A percentile compares a stretch with the other conserved stretches of the same genome.
These are phyloP conservation scores for Pachycephus smyrnensis DNA, from an alignment of 2,888 invertebrate genomes.

Conservation along the genomic window DNA sequence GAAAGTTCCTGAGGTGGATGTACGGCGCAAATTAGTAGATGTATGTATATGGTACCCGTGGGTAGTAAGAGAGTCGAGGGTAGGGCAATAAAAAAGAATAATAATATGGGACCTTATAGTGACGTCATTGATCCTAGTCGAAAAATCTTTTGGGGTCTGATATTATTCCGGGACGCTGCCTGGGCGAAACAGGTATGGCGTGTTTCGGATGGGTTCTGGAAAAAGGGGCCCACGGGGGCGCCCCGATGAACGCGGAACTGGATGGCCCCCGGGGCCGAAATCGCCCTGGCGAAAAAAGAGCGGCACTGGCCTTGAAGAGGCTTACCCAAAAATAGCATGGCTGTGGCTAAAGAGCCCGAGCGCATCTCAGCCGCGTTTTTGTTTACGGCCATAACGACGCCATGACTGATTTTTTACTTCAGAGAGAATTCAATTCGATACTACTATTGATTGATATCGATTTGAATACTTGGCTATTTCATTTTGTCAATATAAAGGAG, in stretches of 20 bases:
- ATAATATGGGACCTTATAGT: neutral
- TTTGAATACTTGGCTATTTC: neutral
- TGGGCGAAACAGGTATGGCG: neutral
- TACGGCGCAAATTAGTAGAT: neutral
- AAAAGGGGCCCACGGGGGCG: neutral
- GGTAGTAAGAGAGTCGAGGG: neutral
- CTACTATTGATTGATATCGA: neutral
- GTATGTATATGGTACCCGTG: neutral
- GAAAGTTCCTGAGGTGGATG: neutral
- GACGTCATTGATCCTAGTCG: neutral
- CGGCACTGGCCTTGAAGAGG: slow-evolving; percentile 45
- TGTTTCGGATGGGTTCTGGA: neutral
- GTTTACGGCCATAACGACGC: neutral
- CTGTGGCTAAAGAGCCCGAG: neutral
- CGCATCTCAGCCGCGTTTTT: neutral
- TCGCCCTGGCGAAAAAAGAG: slow-evolving; percentile 6
- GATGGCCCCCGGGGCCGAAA: slow-evolving; percentile 8
- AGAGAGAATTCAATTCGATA: neutral
- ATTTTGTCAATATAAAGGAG: neutral
- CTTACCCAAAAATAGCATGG: slow-evolving; percentile 46
- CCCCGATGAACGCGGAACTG: slow-evolving; percentile 35
- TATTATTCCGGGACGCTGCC: neutral
- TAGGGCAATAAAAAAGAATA: neutral
- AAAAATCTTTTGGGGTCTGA: neutral
- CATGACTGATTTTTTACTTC: neutral